Percentiles rank a stretch among this genome's conserved stretches.
phyloP scores from a whole-genome alignment of 1,140 invertebrate species.

The Colletes gigas region DNA sequence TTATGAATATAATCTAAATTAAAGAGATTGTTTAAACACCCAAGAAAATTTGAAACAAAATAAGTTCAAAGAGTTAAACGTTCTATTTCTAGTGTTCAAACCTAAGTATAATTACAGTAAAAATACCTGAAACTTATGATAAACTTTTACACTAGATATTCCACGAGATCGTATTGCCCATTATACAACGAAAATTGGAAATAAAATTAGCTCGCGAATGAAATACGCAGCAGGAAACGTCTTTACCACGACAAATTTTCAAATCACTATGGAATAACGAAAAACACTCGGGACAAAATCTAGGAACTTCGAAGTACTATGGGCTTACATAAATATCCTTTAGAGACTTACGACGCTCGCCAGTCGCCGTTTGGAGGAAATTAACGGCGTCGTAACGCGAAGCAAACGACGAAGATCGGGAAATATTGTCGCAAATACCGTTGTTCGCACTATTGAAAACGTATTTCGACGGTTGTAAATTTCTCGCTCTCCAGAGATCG shows the following conservation, averaged over 20 bases:
- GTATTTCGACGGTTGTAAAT: constrained; percentile 35
- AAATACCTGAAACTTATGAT: neutral
- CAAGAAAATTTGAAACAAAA: no score
- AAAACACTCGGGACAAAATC: constrained; percentile 13
- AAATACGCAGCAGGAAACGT: neutral
- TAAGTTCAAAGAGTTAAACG: no score
- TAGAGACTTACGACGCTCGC: constrained; percentile 5
- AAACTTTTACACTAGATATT: neutral
- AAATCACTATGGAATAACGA: constrained; percentile 9
- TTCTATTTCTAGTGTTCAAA: no score
- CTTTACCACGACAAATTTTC: neutral
- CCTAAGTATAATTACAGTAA: no score
- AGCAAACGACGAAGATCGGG: constrained; percentile 36
- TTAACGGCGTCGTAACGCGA: constrained; percentile 47
- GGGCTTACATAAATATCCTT: constrained; percentile 41
- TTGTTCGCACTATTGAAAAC: constrained; percentile 41
- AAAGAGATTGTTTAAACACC: no score
- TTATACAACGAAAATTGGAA: neutral
- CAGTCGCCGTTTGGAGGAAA: constrained; percentile 10
- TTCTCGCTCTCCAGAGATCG: neutral
- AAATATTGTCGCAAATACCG: constrained; percentile 6
- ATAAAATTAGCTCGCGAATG: neutral
- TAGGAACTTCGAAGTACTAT: constrained; percentile 6
- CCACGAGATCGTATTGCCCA: neutral
- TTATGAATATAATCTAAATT: no score